Conservation (phyloP, 2,888 invertebrate genomes). For the Drosophila basisetae region DNA sequence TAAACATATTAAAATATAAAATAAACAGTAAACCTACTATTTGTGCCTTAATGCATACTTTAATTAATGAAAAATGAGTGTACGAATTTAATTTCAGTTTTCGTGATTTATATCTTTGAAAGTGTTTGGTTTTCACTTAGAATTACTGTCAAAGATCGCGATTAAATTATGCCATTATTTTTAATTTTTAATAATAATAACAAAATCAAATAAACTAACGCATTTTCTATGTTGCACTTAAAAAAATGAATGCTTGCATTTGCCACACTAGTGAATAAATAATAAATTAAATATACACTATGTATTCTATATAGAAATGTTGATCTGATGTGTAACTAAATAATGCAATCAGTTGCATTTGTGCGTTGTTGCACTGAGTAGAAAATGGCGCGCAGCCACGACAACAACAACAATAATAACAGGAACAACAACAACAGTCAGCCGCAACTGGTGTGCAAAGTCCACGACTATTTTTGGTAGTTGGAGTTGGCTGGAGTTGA, state of each 20-base stretch:
- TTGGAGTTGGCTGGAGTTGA: conserved; percentile 18
- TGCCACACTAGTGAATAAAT: background rate
- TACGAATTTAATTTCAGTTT: background rate
- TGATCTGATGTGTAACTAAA: background rate
- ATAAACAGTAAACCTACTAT: background rate
- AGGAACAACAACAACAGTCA: conserved; percentile 11
- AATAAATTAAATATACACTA: background rate
- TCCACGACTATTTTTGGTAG: conserved; percentile 60
- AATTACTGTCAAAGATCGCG: background rate
- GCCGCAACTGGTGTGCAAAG: conserved; percentile 47
- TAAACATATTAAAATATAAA: background rate
- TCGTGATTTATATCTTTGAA: background rate
- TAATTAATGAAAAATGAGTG: background rate
- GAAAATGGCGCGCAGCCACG: conserved; percentile 53
- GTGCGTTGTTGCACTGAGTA: conserved; percentile 2
- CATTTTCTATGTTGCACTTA: background rate
- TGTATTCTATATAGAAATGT: background rate
- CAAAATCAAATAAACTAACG: background rate
- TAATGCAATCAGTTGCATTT: conserved; percentile 16
- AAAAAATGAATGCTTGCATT: background rate
- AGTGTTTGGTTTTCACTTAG: background rate
- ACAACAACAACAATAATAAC: background rate
- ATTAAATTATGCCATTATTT: background rate
- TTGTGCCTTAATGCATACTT: background rate
- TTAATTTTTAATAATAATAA: background rate